Percentiles rank a stretch among this genome's conserved stretches.
These are phyloP conservation scores for Paramormyrops kingsleyae DNA, from an alignment of 2,113 vertebrate genomes.

Conservation along the genomic window DNA sequence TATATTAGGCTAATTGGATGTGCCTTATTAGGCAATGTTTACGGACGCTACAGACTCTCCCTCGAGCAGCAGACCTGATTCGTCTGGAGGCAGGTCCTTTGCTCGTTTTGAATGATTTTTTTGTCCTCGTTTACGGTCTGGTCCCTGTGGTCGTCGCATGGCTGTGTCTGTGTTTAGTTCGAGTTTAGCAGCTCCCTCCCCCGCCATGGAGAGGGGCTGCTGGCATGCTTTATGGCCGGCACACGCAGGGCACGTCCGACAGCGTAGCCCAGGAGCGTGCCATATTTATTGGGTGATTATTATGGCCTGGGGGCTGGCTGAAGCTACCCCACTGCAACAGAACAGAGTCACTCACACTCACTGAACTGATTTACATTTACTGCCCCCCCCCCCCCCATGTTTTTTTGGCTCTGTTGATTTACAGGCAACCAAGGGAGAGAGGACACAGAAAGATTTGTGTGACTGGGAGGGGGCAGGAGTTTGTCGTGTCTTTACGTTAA, in stretches of 20 bases:
- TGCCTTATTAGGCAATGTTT: slow-evolving; percentile 7
- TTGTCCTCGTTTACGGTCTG: neutral
- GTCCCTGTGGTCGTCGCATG: neutral
- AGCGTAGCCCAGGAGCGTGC: neutral
- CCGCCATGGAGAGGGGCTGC: slow-evolving; percentile 39
- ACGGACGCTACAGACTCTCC: slow-evolving; percentile 12
- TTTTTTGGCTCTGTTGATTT: slow-evolving; percentile 32
- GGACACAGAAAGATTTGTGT: neutral
- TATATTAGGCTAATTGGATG: slow-evolving; percentile 25
- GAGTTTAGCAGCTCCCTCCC: slow-evolving; percentile 7
- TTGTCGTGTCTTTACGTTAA: neutral
- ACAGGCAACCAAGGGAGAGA: slow-evolving; percentile 12
- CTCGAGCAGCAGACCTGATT: slow-evolving; percentile 11
- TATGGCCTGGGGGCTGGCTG: slow-evolving; percentile 34
- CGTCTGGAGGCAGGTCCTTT: slow-evolving; percentile 9
- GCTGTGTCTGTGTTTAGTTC: neutral
- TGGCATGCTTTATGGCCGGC: slow-evolving; percentile 57
- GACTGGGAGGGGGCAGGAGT: neutral
- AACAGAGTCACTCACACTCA: slow-evolving; percentile 24
- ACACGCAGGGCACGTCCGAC: slow-evolving; percentile 40
- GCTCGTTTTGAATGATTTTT: slow-evolving; percentile 16
- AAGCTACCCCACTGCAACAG: neutral
- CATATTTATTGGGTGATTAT: slow-evolving; percentile 63
- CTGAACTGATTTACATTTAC: slow-evolving; percentile 59
- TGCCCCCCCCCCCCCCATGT: slow-evolving; percentile 30